phyloP scores from a whole-genome alignment of 1,140 invertebrate genomes.

The Coelopa frigida region DNA sequence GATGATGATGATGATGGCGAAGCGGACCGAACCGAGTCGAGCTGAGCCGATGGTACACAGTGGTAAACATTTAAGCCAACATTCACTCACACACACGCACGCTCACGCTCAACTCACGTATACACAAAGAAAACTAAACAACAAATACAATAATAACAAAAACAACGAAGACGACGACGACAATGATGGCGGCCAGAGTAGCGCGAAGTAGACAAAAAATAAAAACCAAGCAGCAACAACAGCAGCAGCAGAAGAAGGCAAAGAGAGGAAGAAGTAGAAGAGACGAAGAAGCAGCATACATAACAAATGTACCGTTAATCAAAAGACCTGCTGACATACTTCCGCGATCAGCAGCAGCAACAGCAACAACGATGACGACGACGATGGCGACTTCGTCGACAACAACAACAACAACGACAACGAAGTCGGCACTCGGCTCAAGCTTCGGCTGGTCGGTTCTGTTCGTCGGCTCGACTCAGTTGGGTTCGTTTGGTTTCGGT shows the following conservation, averaged over 20 bases:
- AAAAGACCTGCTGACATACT: slow-evolving; percentile 46
- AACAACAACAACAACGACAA: slow-evolving; percentile 23
- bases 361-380: slow-evolving; percentile 20
- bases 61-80: not conserved
- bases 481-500: no score
- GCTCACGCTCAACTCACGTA: not conserved
- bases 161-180: slow-evolving; percentile 5
- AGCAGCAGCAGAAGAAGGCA: not conserved
- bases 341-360: slow-evolving; percentile 33
- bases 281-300: not conserved
- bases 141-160: not conserved
- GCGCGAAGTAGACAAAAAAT: not conserved
- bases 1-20: no score
- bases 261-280: not conserved
- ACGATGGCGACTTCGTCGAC: slow-evolving; percentile 12
- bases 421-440: slow-evolving; percentile 20
- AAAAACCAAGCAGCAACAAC: not conserved
- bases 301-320: slow-evolving; percentile 39
- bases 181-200: not conserved
- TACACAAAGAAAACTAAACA: not conserved
- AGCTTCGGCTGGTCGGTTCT: no score
- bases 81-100: not conserved
- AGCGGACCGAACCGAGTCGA: no score
- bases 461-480: no score
- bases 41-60: no score